Evolutionary conservation across 2,888 invertebrate species (phyloP).

Genomic region (Lasioglossum morio): DNA sequence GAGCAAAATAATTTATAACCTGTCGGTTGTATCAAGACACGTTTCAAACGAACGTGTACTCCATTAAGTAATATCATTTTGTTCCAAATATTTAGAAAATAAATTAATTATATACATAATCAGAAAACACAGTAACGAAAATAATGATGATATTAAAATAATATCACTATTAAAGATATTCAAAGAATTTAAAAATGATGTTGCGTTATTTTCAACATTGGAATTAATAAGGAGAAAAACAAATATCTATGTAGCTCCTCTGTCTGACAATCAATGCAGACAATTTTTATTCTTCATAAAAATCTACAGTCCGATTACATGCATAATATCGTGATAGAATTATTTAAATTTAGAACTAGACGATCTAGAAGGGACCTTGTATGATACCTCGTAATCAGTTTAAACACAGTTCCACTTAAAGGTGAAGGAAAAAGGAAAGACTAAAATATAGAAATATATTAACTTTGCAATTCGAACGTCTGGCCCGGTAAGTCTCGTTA

Average conservation of each 20-base stretch:
- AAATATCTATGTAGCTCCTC: not conserved
- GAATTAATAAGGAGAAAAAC: not conserved
- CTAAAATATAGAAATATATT: slow-evolving; percentile 19
- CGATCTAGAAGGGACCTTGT: too few relatives aligned
- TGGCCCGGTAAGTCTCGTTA: slow-evolving; percentile 64
- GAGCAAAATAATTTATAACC: not conserved
- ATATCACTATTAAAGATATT: not conserved
- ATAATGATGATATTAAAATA: not conserved
- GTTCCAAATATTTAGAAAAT: not conserved
- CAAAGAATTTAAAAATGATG: not conserved
- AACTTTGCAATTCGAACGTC: slow-evolving; percentile 38
- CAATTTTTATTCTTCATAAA: not conserved
- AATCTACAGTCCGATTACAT: not conserved
- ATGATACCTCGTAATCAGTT: not conserved
- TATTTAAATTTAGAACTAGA: too few relatives aligned
- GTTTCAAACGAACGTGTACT: too few relatives aligned
- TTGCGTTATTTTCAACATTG: too few relatives aligned
- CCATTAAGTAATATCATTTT: not conserved
- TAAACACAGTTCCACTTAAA: not conserved
- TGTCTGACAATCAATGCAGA: not conserved
- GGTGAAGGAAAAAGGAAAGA: not conserved
- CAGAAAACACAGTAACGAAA: not conserved
- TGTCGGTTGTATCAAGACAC: too few relatives aligned
- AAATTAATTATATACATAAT: not conserved
- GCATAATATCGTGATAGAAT: not conserved